Evolutionary conservation across 1,140 invertebrate genomes (phyloP).

Genomic region (Ceratina australensis): DNA sequence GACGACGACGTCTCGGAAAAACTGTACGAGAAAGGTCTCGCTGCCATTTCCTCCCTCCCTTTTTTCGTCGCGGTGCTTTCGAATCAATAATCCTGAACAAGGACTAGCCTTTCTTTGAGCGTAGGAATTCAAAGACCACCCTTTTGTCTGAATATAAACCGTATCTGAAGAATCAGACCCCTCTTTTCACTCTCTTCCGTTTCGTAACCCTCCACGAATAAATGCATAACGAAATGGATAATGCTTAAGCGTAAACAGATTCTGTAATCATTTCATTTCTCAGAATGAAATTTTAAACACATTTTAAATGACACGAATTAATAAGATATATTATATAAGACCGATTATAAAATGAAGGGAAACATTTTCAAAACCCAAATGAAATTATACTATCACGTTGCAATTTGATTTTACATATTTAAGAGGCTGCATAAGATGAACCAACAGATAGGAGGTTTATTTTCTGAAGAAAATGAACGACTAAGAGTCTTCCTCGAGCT

Average conservation of each 20-base stretch:
- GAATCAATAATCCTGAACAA: conserved; percentile 45
- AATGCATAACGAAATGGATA: not conserved
- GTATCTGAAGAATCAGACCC: not conserved
- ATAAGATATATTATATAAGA: too few relatives aligned
- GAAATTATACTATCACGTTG: too few relatives aligned
- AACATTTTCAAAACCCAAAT: too few relatives aligned
- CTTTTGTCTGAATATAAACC: conserved; percentile 35
- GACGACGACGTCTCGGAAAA: conserved; percentile 11
- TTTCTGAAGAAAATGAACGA: too few relatives aligned
- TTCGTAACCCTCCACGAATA: not conserved
- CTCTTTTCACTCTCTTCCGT: not conserved
- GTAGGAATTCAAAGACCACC: conserved; percentile 36
- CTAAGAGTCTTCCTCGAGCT: too few relatives aligned
- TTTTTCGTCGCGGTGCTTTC: conserved; percentile 22
- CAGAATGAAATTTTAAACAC: too few relatives aligned
- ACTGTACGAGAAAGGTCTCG: conserved; percentile 15
- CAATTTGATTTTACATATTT: too few relatives aligned
- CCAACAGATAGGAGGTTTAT: too few relatives aligned
- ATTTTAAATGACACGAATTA: too few relatives aligned
- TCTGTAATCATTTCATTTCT: not conserved
- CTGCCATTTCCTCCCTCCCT: not conserved
- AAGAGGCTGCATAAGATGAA: too few relatives aligned
- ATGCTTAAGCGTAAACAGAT: not conserved
- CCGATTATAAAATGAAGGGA: too few relatives aligned
- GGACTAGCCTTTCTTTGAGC: conserved; percentile 36